These are phyloP conservation scores for Lucinisca nassula DNA, from an alignment of 2,888 invertebrate species.

Conservation along the genomic window DNA sequence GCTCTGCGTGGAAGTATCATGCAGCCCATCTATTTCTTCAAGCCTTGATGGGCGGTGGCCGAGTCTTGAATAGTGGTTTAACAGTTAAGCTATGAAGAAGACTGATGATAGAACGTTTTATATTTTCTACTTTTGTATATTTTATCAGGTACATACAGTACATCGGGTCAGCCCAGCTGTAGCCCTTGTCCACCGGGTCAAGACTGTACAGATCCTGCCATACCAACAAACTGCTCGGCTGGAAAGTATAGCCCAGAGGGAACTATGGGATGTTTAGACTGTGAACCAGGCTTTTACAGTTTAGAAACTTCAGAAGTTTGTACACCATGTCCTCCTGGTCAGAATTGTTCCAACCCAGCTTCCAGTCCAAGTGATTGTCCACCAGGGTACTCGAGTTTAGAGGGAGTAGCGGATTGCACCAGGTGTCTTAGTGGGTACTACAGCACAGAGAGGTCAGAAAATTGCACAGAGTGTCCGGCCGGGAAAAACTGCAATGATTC, in stretches of 20 bases:
- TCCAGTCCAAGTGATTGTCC: conserved; percentile 47
- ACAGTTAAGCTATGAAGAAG: too few species aligned
- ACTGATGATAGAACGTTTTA: too few species aligned
- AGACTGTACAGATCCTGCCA: conserved; percentile 49
- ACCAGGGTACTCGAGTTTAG: conserved; percentile 74
- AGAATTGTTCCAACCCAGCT: conserved; percentile 34
- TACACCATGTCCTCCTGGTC: conserved; percentile 48
- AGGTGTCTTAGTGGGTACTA: conserved; percentile 77
- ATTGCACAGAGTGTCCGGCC: conserved; percentile 80
- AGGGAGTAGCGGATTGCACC: conserved; percentile 55
- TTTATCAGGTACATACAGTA: conserved; percentile 73
- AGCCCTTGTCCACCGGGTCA: conserved; percentile 75
- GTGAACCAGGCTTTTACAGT: conserved; percentile 69
- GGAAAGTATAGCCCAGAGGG: conserved; percentile 55
- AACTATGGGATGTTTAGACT: conserved; percentile 57
- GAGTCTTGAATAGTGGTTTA: too few species aligned
- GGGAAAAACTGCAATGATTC: conserved; percentile 74
- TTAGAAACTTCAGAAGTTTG: conserved; percentile 44
- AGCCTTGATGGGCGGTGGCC: too few species aligned
- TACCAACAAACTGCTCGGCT: conserved; percentile 57
- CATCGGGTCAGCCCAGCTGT: conserved; percentile 47
- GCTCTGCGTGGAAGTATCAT: too few species aligned
- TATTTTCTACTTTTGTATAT: conserved; percentile 8
- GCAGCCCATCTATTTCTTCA: too few species aligned
- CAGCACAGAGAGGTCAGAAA: conserved; percentile 49